These are phyloP conservation scores for Leptinotarsa rubiginosa DNA, from an alignment of 2,888 invertebrate genomes.

Conservation along the genomic window DNA sequence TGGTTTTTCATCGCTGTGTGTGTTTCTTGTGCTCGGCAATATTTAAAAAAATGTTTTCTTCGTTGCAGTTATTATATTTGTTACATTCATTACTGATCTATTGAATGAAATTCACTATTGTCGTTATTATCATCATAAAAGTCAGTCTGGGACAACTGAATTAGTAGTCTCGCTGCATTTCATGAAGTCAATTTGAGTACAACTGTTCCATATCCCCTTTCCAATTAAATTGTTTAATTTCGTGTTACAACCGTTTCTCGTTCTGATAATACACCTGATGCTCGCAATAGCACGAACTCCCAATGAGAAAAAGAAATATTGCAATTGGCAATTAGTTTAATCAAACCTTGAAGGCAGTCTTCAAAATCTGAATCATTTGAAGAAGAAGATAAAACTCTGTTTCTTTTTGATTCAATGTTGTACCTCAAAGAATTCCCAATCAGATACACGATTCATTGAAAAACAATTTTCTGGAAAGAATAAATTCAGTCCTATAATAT, in stretches of 20 bases:
- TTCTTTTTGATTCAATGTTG: no score
- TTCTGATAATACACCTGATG: constrained; percentile 14
- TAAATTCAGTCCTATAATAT: no score
- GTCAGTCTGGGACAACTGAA: no score
- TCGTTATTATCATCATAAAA: background rate
- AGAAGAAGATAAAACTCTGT: background rate
- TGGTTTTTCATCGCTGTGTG: no score
- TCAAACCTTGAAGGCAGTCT: background rate
- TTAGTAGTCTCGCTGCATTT: background rate
- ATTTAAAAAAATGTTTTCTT: no score
- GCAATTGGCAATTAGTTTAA: background rate
- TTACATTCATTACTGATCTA: background rate
- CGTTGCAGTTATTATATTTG: no score
- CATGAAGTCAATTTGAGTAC: background rate
- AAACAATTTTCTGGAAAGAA: no score
- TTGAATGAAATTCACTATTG: background rate
- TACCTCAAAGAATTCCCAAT: no score
- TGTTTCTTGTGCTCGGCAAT: no score
- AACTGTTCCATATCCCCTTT: background rate
- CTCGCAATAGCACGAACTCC: background rate
- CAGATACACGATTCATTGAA: no score
- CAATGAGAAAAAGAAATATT: background rate
- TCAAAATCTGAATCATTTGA: background rate
- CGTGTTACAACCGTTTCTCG: constrained; percentile 4
- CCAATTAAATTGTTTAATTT: background rate